Conservation (phyloP, 2,797 vertebrate species). For the Sebastes jordani region DNA sequence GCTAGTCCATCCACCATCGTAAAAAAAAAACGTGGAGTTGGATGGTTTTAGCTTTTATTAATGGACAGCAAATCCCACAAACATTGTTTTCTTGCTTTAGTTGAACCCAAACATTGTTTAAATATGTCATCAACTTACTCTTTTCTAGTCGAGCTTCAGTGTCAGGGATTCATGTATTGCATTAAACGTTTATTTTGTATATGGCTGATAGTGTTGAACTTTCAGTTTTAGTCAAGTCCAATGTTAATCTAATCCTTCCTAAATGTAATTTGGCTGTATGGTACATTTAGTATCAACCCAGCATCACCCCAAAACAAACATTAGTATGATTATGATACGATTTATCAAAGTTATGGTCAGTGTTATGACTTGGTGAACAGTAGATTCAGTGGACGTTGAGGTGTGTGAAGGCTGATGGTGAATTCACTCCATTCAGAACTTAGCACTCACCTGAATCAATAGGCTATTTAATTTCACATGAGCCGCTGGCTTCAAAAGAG, state of each 20-base stretch:
- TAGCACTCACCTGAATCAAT: neutral
- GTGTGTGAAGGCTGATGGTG: neutral
- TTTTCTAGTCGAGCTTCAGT: neutral
- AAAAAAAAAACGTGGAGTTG: neutral
- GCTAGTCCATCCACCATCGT: neutral
- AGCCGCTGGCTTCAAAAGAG: neutral
- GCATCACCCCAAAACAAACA: neutral
- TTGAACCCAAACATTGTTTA: neutral
- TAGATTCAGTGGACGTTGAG: neutral
- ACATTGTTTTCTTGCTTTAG: neutral
- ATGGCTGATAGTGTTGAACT: neutral
- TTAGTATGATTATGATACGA: too few relatives aligned
- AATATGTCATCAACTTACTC: neutral
- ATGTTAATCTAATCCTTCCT: neutral
- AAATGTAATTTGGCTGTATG: neutral
- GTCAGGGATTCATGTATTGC: neutral
- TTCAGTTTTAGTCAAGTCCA: neutral
- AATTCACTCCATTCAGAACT: neutral
- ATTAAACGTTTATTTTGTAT: neutral
- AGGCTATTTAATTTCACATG: slow-evolving; percentile 1
- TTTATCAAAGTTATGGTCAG: neutral
- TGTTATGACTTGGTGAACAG: neutral
- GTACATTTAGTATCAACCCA: neutral
- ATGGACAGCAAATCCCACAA: neutral
- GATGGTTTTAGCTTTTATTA: neutral